phyloP scores from a whole-genome alignment of 2,888 invertebrate genomes.

The Nudaria mundana region DNA sequence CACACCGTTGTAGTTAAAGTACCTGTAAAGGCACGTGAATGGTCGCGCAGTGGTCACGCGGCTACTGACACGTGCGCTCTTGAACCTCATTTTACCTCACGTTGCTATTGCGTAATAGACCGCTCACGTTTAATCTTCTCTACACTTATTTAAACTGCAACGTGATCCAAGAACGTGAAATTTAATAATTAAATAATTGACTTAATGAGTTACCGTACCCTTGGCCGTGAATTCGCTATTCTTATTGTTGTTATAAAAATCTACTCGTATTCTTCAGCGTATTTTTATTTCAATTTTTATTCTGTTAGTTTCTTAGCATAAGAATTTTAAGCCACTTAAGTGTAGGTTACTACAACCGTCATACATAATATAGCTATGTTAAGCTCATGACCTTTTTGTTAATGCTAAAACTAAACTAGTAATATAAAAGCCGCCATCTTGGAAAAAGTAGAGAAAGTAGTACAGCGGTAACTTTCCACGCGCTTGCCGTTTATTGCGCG shows the following conservation, averaged over 20 bases:
- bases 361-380: too few relatives aligned
- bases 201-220: conserved; percentile 35
- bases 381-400: conserved; percentile 71
- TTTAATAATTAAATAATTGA: conserved; percentile 53
- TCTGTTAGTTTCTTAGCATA: too few relatives aligned
- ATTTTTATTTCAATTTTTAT: background rate
- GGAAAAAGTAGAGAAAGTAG: conserved; percentile 81
- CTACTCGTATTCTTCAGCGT: background rate
- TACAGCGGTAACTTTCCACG: conserved; percentile 79
- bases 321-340: too few relatives aligned
- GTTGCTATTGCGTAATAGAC: conserved; percentile 69
- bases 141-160: conserved; percentile 73
- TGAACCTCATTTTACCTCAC: conserved; percentile 79
- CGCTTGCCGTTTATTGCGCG: conserved; percentile 66
- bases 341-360: too few relatives aligned
- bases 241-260: too few relatives aligned
- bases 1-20: conserved; percentile 41
- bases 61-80: conserved; percentile 63
- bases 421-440: conserved; percentile 67
- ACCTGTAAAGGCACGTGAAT: conserved; percentile 50
- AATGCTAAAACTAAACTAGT: conserved; percentile 51
- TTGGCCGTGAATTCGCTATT: conserved; percentile 37
- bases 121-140: conserved; percentile 62
- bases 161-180: conserved; percentile 68
- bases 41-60: conserved; percentile 60